Conservation (phyloP, 2,113 vertebrate genomes). For the Antennarius striatus region DNA sequence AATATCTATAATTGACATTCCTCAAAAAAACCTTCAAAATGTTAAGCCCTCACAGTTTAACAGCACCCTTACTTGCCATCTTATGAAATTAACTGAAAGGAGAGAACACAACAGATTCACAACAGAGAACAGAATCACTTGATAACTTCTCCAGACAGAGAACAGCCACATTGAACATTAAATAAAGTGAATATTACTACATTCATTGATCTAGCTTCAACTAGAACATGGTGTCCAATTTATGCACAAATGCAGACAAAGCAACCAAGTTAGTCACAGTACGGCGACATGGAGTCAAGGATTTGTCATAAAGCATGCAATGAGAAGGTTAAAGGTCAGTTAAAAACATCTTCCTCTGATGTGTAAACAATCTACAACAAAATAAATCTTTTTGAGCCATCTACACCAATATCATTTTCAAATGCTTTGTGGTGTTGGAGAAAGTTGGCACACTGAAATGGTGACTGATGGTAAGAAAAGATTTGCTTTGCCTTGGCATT, state of each 20-base stretch:
- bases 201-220: conserved; percentile 62
- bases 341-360: conserved; percentile 37
- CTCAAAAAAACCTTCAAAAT: too few relatives aligned
- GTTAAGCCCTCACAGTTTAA: too few relatives aligned
- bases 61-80: conserved; percentile 71
- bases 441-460: too few relatives aligned
- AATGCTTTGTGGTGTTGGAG: too few relatives aligned
- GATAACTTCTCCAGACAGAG: conserved; percentile 64
- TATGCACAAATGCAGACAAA: conserved; percentile 74
- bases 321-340: conserved; percentile 39
- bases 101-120: conserved; percentile 86
- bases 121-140: conserved; percentile 94
- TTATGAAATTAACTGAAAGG: conserved; percentile 80
- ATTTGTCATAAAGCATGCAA: conserved; percentile 83
- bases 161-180: conserved; percentile 61
- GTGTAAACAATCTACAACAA: conserved; percentile 78
- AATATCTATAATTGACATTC: too few relatives aligned
- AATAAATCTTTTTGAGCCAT: conserved; percentile 92
- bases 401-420: conserved; percentile 54
- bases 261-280: conserved; percentile 76
- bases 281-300: conserved; percentile 68
- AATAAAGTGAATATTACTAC: conserved; percentile 1
- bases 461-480: conserved; percentile 88
- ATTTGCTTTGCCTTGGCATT: conserved; percentile 86
- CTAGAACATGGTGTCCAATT: conserved; percentile 63